Conservation (phyloP, 2,888 invertebrate genomes). For the Heliconius aoede region DNA sequence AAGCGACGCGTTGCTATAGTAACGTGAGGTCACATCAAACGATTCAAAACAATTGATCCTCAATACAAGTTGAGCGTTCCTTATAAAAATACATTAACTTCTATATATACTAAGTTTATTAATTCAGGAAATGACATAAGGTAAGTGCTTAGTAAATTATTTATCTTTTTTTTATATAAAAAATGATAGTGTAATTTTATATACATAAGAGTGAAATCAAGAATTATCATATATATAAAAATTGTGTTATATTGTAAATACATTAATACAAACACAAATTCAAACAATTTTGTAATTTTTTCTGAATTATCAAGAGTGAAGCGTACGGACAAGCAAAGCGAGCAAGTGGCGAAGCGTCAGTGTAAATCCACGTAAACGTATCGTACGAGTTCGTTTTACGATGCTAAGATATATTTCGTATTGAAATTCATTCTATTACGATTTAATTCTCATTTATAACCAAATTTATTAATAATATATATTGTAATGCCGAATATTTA, state of each 20-base stretch:
- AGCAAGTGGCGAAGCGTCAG: not conserved
- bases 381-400: too few relatives aligned
- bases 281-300: not conserved
- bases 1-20: slow-evolving; percentile 29
- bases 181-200: too few relatives aligned
- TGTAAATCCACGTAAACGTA: not conserved
- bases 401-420: too few relatives aligned
- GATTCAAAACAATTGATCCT: slow-evolving; percentile 18
- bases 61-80: not conserved
- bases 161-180: not conserved
- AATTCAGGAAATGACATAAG: not conserved
- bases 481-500: too few relatives aligned
- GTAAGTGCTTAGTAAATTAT: not conserved
- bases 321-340: not conserved
- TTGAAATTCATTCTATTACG: too few relatives aligned
- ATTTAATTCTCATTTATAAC: too few relatives aligned
- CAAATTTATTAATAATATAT: too few relatives aligned
- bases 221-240: too few relatives aligned
- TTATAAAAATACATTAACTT: not conserved
- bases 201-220: too few relatives aligned
- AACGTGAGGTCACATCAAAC: slow-evolving; percentile 23
- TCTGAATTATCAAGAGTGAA: not conserved
- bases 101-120: not conserved
- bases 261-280: not conserved
- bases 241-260: too few relatives aligned